These are phyloP conservation scores for Chionoecetes opilio DNA, from an alignment of 1,140 invertebrate genomes.

Conservation along the genomic window DNA sequence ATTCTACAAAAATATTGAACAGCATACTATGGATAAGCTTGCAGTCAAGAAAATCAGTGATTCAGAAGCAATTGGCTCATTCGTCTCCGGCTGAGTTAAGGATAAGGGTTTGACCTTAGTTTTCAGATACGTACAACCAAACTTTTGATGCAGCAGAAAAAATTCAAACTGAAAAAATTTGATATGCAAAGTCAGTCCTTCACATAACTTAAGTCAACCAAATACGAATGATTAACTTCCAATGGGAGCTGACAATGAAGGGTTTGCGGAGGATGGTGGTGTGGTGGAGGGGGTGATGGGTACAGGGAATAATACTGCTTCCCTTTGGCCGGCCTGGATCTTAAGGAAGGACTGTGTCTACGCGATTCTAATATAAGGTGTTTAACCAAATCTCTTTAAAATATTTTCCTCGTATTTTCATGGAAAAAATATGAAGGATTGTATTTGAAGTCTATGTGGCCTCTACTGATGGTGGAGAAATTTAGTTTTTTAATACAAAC, in stretches of 20 bases:
- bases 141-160: background rate
- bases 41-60: background rate
- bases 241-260: background rate
- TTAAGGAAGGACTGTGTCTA: background rate
- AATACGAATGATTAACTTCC: slow-evolving; percentile 21
- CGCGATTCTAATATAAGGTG: background rate
- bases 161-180: background rate
- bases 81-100: background rate
- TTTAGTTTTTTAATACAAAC: background rate
- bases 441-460: background rate
- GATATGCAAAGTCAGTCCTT: background rate
- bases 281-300: slow-evolving; percentile 23
- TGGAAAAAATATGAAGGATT: background rate
- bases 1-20: slow-evolving; percentile 11
- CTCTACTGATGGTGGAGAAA: background rate
- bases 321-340: background rate
- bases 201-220: background rate
- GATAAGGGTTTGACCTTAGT: background rate
- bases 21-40: background rate
- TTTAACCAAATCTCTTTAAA: background rate
- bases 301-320: slow-evolving; percentile 5
- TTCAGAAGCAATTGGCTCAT: background rate
- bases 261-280: background rate
- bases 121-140: background rate
- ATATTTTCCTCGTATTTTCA: background rate